Percentiles rank a stretch among this genome's conserved stretches.
phyloP scores from a whole-genome alignment of 35 echinoderm and acorn worm species.

The Heliocidaris erythrogramma region DNA sequence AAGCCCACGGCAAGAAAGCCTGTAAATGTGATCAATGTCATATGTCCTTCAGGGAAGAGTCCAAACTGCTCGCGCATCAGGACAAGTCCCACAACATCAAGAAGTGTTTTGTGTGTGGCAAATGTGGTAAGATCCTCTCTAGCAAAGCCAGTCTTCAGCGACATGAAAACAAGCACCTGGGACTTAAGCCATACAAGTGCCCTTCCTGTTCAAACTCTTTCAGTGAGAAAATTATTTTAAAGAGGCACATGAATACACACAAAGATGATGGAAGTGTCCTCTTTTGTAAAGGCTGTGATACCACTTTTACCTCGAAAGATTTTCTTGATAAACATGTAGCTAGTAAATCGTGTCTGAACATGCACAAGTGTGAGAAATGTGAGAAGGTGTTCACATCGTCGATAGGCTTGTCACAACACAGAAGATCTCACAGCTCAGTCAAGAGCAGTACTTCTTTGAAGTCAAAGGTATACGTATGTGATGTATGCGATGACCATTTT shows the following conservation, averaged over 20 bases:
- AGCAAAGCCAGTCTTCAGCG: neutral
- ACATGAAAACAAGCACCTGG: slow-evolving; percentile 38
- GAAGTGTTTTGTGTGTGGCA: slow-evolving; percentile 29
- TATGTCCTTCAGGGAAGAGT: slow-evolving; percentile 17
- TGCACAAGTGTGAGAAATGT: neutral
- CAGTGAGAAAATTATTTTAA: slow-evolving; percentile 10
- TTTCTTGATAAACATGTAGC: neutral
- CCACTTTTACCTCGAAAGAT: neutral
- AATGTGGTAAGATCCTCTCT: neutral
- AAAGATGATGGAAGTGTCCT: neutral
- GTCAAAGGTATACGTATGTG: slow-evolving; percentile 20
- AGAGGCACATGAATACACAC: slow-evolving; percentile 23
- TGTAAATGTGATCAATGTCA: neutral
- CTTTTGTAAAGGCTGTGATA: neutral
- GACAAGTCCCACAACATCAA: neutral
- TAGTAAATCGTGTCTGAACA: neutral
- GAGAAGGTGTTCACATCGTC: neutral
- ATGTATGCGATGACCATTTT: slow-evolving; percentile 5
- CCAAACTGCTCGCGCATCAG: neutral
- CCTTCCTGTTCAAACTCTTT: neutral
- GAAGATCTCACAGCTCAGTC: neutral
- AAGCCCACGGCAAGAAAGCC: neutral
- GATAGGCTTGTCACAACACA: neutral
- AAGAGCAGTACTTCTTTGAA: neutral
- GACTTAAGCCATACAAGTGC: slow-evolving; percentile 28